Conservation (phyloP, 2,888 invertebrate species). For the Pardosa pseudoannulata region DNA sequence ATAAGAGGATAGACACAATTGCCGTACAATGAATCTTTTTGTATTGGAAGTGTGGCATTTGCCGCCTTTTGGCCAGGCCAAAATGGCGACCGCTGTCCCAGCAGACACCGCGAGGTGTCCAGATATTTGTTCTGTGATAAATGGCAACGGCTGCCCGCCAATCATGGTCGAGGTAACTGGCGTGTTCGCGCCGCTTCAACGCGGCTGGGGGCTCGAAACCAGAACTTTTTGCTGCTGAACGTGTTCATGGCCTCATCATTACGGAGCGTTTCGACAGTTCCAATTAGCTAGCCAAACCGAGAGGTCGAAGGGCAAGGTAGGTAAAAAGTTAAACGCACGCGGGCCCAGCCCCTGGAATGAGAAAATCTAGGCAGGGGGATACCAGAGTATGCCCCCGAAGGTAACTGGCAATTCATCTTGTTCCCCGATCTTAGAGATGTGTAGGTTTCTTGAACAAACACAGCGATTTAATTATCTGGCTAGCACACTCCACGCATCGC, state of each 20-base stretch:
- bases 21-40: not conserved
- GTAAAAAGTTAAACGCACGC: constrained; percentile 22
- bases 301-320: constrained; percentile 40
- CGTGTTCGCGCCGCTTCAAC: constrained; percentile 37
- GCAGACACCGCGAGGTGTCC: constrained; percentile 56
- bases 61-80: not conserved
- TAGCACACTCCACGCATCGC: constrained; percentile 38
- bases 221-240: constrained; percentile 33
- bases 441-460: constrained; percentile 53
- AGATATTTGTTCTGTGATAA: constrained; percentile 56
- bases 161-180: constrained; percentile 36
- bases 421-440: constrained; percentile 24
- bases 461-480: constrained; percentile 63
- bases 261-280: constrained; percentile 57
- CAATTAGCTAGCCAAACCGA: constrained; percentile 59
- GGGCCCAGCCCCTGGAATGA: constrained; percentile 39
- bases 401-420: constrained; percentile 55
- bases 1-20: not conserved
- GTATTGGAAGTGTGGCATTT: not conserved
- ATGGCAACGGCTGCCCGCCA: constrained; percentile 39
- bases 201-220: constrained; percentile 27
- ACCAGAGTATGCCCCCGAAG: not conserved
- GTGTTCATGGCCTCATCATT: constrained; percentile 64
- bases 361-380: constrained; percentile 7
- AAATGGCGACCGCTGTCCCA: constrained; percentile 46